Base-by-base conservation (phyloP, 2,888 invertebrate species). In the Metacarcinus magister region DNA sequence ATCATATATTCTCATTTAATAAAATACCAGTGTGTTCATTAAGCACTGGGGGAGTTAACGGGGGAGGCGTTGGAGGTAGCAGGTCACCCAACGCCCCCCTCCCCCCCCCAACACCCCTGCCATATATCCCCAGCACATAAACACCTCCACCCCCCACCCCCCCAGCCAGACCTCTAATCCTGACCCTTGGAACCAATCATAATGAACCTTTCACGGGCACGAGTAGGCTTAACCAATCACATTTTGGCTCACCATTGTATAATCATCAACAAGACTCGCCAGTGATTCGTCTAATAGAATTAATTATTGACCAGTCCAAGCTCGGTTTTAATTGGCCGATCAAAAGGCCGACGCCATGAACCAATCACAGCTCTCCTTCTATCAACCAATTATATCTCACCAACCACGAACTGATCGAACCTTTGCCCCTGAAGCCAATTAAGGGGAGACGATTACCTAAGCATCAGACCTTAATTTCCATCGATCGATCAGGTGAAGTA, bases 281-380 rank as follows among this genome's bases (percentile, higher is more conserved):
- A 43, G 93, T 32, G 60, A 60, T 39, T 16, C 16, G 44, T 93
- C 93, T 39, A 16, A 60, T 60, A 67, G 92, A 28, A 93, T 60
- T 93, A 93, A 93, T 93, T 93, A 93, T 93, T 60, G 60, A 28
- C 93, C 60, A 60, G 93, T 93, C 93, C 39, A 46, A 32, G 54
- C 93, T 32, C 93, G 93, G 93, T 93, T 93, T 93, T 93, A 93
- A 93, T 93, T 93, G 93, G 54, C 93, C 93, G 28, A 60, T 93
- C 93, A 93, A 60, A 48, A 93, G 82, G 7, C 23, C 92, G 48
- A 23, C 93, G n/a, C 60, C 93, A 93, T 16, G 39, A 23, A 93
- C 93, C 54, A 93, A 93, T 93, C 93, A 43, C 60, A 60, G 54
- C 54, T 10, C 67, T 23, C 16, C 67, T 60, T 60, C n/a, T 93